A percentile compares a stretch with the other conserved stretches of the same genome.
phyloP scores from a whole-genome alignment of 2,797 vertebrate species.

The Parauchenoglanis ngamensis region DNA sequence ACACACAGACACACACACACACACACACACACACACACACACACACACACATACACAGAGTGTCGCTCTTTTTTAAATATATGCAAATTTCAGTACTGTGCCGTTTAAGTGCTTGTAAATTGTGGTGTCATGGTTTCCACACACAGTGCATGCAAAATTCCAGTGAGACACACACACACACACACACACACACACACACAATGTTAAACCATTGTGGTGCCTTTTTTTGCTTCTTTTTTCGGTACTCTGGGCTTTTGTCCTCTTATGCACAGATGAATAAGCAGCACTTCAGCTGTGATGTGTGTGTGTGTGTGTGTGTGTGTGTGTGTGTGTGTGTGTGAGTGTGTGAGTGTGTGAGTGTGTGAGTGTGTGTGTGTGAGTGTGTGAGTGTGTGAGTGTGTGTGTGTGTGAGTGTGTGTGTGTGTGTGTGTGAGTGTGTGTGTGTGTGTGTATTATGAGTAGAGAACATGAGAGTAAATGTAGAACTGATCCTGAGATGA shows the following conservation, averaged over 20 bases:
- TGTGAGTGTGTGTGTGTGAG: no score
- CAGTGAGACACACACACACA: not conserved
- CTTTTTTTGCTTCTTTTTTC: slow-evolving; percentile 75
- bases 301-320: not conserved
- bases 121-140: slow-evolving; percentile 65
- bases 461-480: no score
- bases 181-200: slow-evolving; percentile 13
- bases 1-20: not conserved
- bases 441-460: no score
- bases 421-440: no score
- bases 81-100: slow-evolving; percentile 4
- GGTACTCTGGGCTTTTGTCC: slow-evolving; percentile 71
- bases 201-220: slow-evolving; percentile 49
- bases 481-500: no score
- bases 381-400: no score
- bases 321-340: no score
- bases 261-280: slow-evolving; percentile 77
- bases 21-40: slow-evolving; percentile 1
- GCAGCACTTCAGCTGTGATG: slow-evolving; percentile 73
- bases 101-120: slow-evolving; percentile 47
- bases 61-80: not conserved
- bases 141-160: not conserved
- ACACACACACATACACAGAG: not conserved
- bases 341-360: no score
- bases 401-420: no score